These are phyloP conservation scores for Carcina quercana DNA, from an alignment of 2,888 invertebrate genomes.

Conservation along the genomic window DNA sequence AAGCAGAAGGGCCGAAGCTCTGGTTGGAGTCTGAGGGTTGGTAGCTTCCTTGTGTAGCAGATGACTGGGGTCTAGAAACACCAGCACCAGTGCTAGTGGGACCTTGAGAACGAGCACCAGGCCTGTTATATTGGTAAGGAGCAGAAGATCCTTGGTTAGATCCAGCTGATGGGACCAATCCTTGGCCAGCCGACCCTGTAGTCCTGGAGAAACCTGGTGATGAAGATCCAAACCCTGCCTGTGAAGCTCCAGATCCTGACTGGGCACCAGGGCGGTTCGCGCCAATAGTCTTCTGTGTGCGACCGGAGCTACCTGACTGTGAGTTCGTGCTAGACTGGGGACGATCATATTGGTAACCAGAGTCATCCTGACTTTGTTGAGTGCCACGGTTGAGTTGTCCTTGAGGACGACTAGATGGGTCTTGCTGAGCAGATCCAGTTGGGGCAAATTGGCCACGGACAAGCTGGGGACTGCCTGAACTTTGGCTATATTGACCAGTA, in stretches of 20 bases:
- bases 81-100: slow-evolving; percentile 16
- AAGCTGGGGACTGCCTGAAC: not conserved
- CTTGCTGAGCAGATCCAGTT: not conserved
- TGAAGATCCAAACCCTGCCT: not conserved
- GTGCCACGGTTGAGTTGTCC: slow-evolving; percentile 9
- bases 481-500: not conserved
- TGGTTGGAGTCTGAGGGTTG: too few species aligned
- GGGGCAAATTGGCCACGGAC: not conserved
- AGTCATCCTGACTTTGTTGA: slow-evolving; percentile 16
- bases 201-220: not conserved
- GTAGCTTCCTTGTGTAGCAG: too few species aligned
- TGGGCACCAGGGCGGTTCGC: not conserved
- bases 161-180: slow-evolving; percentile 1
- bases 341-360: slow-evolving; percentile 23
- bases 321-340: slow-evolving; percentile 14
- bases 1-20: too few species aligned
- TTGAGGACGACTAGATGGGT: slow-evolving; percentile 7
- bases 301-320: slow-evolving; percentile 4
- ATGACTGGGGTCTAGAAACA: slow-evolving; percentile 1
- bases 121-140: slow-evolving; percentile 7
- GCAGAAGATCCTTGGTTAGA: slow-evolving; percentile 1
- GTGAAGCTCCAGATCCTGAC: not conserved
- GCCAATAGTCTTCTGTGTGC: slow-evolving; percentile 12
- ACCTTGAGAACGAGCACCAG: slow-evolving; percentile 14
- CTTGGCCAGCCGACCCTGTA: not conserved